Base-by-base conservation (phyloP, 2,797 vertebrate species). In the Sternarchorhynchus goeldii region DNA sequence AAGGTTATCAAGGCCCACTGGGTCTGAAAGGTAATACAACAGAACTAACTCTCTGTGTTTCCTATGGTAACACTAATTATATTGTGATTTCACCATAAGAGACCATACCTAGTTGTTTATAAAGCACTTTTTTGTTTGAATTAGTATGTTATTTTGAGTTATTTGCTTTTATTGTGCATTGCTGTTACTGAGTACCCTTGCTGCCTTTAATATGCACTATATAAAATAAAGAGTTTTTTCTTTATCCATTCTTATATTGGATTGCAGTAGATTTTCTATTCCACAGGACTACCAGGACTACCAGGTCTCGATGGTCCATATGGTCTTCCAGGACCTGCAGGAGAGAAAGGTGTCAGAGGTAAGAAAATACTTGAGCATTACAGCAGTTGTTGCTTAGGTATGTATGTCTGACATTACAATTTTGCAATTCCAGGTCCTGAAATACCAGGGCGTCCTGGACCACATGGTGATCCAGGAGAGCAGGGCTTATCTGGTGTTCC, bases 401-500 rank as follows among this genome's bases (percentile, higher is more conserved):
- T 41, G 8, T 21, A n/a, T n/a, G 31, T 31, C 18, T 66, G 63
- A 66, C 39, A 65, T 41, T 65, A 25, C 8, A 50, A 32, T 56
- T 55, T 66, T 36, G n/a, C 45, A 80, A 70, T 39, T 29, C 10
- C 39, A 66, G 79, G 68, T 21, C 2, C 55, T 6, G 41, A 34
- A 69, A 1, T 32, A 0, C 0, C 45, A 29, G 75, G 75, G 34
- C 55, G 8, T 31, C 34, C 77, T 34, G 77, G 70, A 7, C 16
- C 67, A 45, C 63, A 10, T 12, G 81, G 81, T 34, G 66, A 60
- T 50, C 81, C 77, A 8, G 81, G 81, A 66, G 64, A 76, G 31
- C 39, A 31, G 32, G 81, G 81, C 12, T 50, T n/a, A 29, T 18
- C 21, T 31, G 81, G 81, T 65, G 29, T 14, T 5, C 53, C 50